A percentile compares a stretch with the other conserved stretches of the same genome.
phyloP scores from a whole-genome alignment of 1,140 invertebrate genomes.

The Conopomorpha cramerella region DNA sequence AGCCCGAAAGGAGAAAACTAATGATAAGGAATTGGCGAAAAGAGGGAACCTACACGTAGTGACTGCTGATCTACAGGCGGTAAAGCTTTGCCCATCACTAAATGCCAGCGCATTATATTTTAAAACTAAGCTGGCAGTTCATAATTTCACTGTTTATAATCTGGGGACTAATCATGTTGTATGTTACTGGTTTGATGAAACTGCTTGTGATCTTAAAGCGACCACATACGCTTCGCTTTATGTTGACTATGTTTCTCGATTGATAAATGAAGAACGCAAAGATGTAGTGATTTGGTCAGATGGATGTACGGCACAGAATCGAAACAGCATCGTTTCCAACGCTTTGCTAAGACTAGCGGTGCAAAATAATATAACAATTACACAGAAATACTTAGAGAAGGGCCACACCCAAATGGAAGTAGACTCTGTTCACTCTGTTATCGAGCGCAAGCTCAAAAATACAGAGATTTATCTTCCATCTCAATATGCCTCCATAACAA shows the following conservation, averaged over 20 bases:
- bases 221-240: conserved; percentile 31
- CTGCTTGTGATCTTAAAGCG: conserved; percentile 29
- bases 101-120: conserved; percentile 43
- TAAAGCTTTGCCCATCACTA: conserved; percentile 29
- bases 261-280: conserved; percentile 9
- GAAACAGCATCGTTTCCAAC: conserved; percentile 26
- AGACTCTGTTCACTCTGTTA: conserved; percentile 24
- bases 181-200: conserved; percentile 49
- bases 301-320: conserved; percentile 21
- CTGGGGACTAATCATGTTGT: conserved; percentile 17
- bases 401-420: conserved; percentile 41
- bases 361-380: conserved; percentile 17
- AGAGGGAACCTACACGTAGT: no score
- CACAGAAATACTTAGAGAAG: conserved; percentile 31
- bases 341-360: conserved; percentile 17
- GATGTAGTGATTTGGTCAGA: conserved; percentile 13
- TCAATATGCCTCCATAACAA: conserved; percentile 13
- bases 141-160: conserved; percentile 54
- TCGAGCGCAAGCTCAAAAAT: conserved; percentile 17
- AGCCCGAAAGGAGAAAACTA: conserved; percentile 8
- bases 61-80: conserved; percentile 35
- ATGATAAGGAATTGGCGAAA: conserved; percentile 9
- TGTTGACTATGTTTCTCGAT: conserved; percentile 20
- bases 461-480: conserved; percentile 9
- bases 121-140: conserved; percentile 37